A percentile compares a stretch with the other conserved stretches of the same genome.
Evolutionary conservation across 2,888 invertebrate genomes (phyloP).

Genomic region (Amaurobius ferox): DNA sequence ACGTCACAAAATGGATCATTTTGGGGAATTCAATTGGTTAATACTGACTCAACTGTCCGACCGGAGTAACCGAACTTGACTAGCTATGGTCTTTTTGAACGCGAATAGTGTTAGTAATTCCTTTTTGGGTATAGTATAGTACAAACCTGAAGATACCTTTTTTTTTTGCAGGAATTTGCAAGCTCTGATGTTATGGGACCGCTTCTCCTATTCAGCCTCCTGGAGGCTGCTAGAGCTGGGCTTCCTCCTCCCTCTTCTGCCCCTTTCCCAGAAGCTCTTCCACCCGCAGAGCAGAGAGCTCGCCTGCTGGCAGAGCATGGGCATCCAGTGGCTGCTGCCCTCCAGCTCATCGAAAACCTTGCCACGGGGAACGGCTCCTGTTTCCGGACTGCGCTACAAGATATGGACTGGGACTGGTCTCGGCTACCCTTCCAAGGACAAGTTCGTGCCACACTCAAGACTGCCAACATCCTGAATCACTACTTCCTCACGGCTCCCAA

Average conservation of each 20-base stretch:
- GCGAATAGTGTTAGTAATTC: too few relatives aligned
- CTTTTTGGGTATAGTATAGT: too few relatives aligned
- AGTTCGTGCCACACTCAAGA: conserved; percentile 44
- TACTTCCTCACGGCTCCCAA: conserved; percentile 59
- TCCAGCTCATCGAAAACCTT: conserved; percentile 64
- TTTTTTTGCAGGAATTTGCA: neutral
- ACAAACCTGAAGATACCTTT: too few relatives aligned
- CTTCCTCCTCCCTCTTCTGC: conserved; percentile 29
- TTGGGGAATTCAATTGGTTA: too few relatives aligned
- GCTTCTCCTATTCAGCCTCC: neutral
- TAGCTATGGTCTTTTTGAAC: too few relatives aligned
- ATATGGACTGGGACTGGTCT: conserved; percentile 37
- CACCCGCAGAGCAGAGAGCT: conserved; percentile 41
- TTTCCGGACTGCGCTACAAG: conserved; percentile 28
- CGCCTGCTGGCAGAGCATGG: conserved; percentile 48
- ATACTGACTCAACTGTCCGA: too few relatives aligned
- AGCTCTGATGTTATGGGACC: neutral
- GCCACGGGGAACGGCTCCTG: conserved; percentile 24
- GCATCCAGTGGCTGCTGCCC: conserved; percentile 36
- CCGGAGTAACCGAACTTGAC: too few relatives aligned
- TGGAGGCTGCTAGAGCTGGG: conserved; percentile 28
- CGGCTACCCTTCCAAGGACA: conserved; percentile 30
- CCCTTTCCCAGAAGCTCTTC: conserved; percentile 31
- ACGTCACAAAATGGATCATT: too few relatives aligned
- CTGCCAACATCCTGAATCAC: conserved; percentile 62